Percentiles rank a stretch among this genome's conserved stretches.
These are phyloP conservation scores for Anthonomus grandis DNA, from an alignment of 1,140 invertebrate genomes.

Conservation along the genomic window DNA sequence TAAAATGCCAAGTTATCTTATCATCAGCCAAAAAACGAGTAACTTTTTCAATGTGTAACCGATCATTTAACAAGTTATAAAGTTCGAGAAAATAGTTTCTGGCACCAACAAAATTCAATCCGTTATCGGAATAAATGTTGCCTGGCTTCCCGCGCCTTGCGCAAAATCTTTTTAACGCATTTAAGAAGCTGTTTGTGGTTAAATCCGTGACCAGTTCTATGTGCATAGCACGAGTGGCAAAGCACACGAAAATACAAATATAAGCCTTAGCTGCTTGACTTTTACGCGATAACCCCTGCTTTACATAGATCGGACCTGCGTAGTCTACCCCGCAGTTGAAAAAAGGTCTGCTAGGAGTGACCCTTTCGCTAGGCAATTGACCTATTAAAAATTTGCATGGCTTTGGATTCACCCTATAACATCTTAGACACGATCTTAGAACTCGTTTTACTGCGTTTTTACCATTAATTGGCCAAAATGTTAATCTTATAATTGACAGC, in stretches of 20 bases:
- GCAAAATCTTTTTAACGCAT: slow-evolving; percentile 2
- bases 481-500: too few species aligned
- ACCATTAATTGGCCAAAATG: too few species aligned
- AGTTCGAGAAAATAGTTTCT: slow-evolving; percentile 12
- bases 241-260: slow-evolving; percentile 11
- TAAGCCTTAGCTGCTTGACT: slow-evolving; percentile 4
- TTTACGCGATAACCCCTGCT: background rate
- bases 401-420: too few species aligned
- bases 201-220: background rate
- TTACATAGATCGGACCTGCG: slow-evolving; percentile 4
- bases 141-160: background rate
- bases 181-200: background rate
- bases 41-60: background rate
- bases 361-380: background rate
- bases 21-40: background rate
- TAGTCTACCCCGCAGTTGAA: background rate
- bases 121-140: slow-evolving; percentile 26
- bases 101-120: slow-evolving; percentile 19
- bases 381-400: too few species aligned
- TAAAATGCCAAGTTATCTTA: slow-evolving; percentile 32
- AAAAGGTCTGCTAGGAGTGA: background rate
- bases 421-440: too few species aligned
- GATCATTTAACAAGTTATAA: background rate
- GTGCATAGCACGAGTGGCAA: slow-evolving; percentile 1
- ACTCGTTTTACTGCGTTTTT: too few species aligned